Base-by-base conservation (phyloP, 2,888 invertebrate genomes). In the Eupithecia vulgata region DNA sequence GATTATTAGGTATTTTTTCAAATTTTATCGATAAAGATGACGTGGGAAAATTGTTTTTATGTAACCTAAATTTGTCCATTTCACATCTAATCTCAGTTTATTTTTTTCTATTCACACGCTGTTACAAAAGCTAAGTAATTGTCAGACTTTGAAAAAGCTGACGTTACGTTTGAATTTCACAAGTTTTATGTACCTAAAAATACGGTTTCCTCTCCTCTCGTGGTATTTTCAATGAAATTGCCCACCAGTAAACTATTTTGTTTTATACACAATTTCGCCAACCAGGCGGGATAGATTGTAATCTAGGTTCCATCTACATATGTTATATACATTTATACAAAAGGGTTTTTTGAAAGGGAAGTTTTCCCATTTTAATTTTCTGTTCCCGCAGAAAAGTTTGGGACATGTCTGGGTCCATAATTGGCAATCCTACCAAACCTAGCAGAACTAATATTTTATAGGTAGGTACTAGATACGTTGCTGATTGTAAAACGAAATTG, bases 51-150 rank as follows among this genome's bases (percentile, higher is more conserved):
- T n/a, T n/a, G n/a, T n/a, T n/a, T n/a, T n/a, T n/a, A n/a, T n/a
- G n/a, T n/a, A n/a, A n/a, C n/a, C n/a, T n/a, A n/a, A n/a, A n/a
- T n/a, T n/a, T n/a, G n/a, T n/a, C n/a, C n/a, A n/a, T n/a, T n/a
- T n/a, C n/a, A n/a, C n/a, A n/a, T n/a, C n/a, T n/a, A n/a, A 79
- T 79, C 78, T 70, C 73, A 77, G 77, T 76, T 71, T 66, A 40
- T 52, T n/a, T 66, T 74, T 67, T 77, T 68, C 68, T 30, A 25
- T 42, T 74, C 69, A 72, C 69, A 68, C 71, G 70, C 68, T 74
- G 48, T 68, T 73, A 66, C 62, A 68, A 76, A 74, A 73, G 70
- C 70, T 52, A 70, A 72, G 61, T 71, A 45, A 68, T 37, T 67
- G 71, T 68, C 52, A 13, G 34, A 65, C 69, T 48, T 69, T 73